Evolutionary conservation across 2,113 vertebrate genomes (phyloP).

Genomic region (Ovibos moschatus): DNA sequence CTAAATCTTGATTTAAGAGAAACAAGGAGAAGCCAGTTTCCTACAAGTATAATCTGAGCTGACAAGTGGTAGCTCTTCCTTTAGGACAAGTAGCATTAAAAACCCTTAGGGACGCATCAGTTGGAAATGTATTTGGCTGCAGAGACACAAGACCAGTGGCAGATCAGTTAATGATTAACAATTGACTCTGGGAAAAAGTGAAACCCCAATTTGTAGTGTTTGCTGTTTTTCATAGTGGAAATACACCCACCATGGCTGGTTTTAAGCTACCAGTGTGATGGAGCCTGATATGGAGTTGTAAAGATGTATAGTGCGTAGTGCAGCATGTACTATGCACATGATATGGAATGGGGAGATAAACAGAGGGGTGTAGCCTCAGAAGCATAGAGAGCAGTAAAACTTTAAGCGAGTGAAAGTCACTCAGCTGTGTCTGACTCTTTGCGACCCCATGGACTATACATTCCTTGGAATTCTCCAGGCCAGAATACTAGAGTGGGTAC

Average conservation of each 20-base stretch:
- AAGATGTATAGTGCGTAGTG: too few relatives aligned
- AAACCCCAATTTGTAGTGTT: neutral
- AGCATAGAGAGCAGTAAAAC: neutral
- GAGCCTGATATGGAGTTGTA: neutral
- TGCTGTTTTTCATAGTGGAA: neutral
- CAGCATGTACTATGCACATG: accelerated
- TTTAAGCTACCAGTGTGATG: neutral
- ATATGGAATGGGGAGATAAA: neutral
- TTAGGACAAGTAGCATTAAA: neutral
- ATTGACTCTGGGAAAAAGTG: neutral
- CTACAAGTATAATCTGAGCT: neutral
- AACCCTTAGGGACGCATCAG: neutral
- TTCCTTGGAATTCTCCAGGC: neutral
- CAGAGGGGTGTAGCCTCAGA: neutral
- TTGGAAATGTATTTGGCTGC: neutral
- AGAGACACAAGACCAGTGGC: neutral
- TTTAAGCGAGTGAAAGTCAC: neutral
- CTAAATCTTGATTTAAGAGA: neutral
- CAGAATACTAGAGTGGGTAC: neutral
- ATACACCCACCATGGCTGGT: neutral
- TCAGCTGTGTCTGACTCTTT: neutral
- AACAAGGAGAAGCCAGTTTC: neutral
- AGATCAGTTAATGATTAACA: neutral
- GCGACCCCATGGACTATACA: neutral
- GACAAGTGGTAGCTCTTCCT: neutral